Evolutionary conservation across 2,888 invertebrate genomes (phyloP), one percentile per base, ranked within the genome.

Genomic region (Dynastes grantii): DNA sequence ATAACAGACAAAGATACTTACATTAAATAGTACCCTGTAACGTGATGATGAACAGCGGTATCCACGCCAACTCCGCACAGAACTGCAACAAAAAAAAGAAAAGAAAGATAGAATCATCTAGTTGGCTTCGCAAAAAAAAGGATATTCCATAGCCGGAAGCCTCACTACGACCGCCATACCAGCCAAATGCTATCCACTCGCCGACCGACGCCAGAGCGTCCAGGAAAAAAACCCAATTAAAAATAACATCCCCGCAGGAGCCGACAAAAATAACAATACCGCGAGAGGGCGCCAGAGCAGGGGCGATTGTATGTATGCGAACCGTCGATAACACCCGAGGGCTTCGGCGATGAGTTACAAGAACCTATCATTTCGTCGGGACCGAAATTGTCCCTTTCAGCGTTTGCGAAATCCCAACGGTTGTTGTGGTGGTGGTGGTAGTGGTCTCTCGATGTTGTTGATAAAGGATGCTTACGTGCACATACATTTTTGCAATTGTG

Each of bases 31-130:
- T 91, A 88, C 83, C 93, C 93, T 82, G 92, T 90, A 84, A 87
- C 87, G 87, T 92, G 91, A 79, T 90, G 91, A 85, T 92, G 92
- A 84, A 91, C 91, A 77, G 90, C 90, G 84, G 93, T 90, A 88
- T 93, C 93, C 45, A 91, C 91, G 53, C 93, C 93, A 80, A 93
- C 93, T 81, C 93, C 93, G 85, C 92, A 92, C 85, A 92, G 88
- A 83, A 93, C 93, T 93, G 91, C 63, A 87, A 87, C 83, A 84
- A 16, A 16, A 83, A 81, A 61, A 45, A 75, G 32, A 68, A 29
- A 65, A 40, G 9, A 65, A 82, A 55, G 2, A 55, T 55, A 55
- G 55, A 55, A 55, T 55, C 49, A 22, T 61, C 32, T 45, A 45
- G 45, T 45, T 45, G 45, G 45, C 45, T 45, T 45, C 11, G 45